Conservation (phyloP, 1,140 invertebrate genomes). For the Lepidurus apus region DNA sequence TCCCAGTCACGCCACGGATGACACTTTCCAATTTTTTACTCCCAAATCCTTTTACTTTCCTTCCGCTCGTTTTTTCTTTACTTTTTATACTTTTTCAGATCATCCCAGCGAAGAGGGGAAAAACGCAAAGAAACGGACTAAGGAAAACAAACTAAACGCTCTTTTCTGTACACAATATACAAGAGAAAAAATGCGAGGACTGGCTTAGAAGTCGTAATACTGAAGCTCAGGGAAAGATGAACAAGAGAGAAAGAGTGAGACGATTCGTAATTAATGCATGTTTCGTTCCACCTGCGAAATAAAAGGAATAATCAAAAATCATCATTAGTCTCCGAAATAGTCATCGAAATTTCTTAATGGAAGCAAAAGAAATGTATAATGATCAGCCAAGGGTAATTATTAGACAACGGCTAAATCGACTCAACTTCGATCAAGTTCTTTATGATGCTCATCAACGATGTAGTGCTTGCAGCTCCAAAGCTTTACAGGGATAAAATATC, state of each 20-base stretch:
- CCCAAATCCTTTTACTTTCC: neutral
- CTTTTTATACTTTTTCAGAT: neutral
- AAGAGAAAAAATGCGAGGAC: neutral
- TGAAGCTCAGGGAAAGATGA: neutral
- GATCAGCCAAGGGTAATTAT: too few species aligned
- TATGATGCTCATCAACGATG: too few species aligned
- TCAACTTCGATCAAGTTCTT: too few species aligned
- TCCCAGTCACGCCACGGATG: conserved; percentile 9
- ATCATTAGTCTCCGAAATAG: too few species aligned
- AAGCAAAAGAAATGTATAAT: too few species aligned
- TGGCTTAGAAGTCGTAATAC: neutral
- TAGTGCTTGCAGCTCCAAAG: too few species aligned
- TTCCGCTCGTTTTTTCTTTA: neutral
- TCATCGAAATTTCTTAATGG: too few species aligned
- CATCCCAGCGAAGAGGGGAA: neutral
- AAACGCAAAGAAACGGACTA: neutral
- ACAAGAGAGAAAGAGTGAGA: neutral
- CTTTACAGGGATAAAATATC: too few species aligned
- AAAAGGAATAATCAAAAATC: too few species aligned
- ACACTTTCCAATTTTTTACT: neutral
- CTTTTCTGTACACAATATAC: neutral
- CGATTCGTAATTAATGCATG: neutral
- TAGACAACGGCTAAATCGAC: too few species aligned
- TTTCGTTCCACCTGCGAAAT: too few species aligned
- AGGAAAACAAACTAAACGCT: neutral